These are phyloP conservation scores for Tinamus guttatus DNA, from an alignment of 2,113 vertebrate genomes.

Conservation along the genomic window DNA sequence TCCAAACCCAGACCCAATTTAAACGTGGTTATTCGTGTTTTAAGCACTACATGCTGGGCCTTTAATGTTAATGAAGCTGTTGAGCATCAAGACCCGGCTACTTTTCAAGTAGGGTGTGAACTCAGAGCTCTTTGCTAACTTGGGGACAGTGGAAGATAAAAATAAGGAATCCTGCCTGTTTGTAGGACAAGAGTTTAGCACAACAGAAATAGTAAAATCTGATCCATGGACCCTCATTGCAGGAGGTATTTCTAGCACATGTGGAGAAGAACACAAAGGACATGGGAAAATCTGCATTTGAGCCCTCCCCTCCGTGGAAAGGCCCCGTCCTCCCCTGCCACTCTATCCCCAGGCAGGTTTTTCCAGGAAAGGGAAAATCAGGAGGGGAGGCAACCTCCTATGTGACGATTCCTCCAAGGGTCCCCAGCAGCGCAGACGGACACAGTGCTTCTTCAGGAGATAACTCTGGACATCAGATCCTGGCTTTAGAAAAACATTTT, in stretches of 20 bases:
- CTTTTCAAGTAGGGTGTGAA: background rate
- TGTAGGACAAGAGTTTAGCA: background rate
- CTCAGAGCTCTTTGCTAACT: accelerated
- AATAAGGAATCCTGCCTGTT: no score
- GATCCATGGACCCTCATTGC: background rate
- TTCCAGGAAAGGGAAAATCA: background rate
- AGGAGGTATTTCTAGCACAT: background rate
- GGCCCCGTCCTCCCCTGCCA: background rate
- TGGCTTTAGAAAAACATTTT: background rate
- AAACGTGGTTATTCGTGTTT: background rate
- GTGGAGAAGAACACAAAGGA: background rate
- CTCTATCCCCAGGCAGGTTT: background rate
- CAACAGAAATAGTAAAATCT: background rate
- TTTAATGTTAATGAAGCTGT: background rate
- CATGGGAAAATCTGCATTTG: background rate
- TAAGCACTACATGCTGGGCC: background rate
- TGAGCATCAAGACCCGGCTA: background rate
- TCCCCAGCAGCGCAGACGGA: background rate
- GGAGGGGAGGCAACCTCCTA: background rate
- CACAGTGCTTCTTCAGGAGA: background rate
- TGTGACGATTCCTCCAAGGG: background rate
- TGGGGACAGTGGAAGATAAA: accelerated
- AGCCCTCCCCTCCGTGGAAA: background rate
- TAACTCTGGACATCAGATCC: background rate
- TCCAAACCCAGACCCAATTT: slow-evolving; percentile 1